Base-by-base conservation (phyloP, 2,113 vertebrate species). In the Propithecus coquereli region DNA sequence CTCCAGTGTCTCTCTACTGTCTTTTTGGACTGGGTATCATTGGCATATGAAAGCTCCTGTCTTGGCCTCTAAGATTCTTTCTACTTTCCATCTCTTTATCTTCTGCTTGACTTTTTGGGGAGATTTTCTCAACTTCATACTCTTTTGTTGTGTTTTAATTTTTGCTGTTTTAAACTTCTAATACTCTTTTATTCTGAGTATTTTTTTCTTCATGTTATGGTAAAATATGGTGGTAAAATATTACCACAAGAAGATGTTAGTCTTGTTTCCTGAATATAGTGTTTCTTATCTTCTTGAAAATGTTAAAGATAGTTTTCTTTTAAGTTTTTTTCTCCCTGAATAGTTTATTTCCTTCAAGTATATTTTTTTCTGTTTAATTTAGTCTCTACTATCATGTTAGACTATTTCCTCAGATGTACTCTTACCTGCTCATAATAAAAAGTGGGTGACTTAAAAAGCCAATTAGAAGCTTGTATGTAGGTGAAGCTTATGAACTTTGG, bases 271-370 rank as follows among this genome's bases (percentile, higher is more conserved):
- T 40, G 5, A 25, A 73, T 71, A 8, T 10, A 40, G 4, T 63
- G 65, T 71, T 71, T 47, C 9, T 88, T 83, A 2, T 73, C 43
- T 91, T 97, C 43, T 45, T 83, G 50, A 80, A 83, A 84, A 91
- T 91, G 32, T 90, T 87, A 54, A 88, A 94, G 83, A n/a, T 70
- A 17, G 10, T 94, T 77, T 87, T 87, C 47, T n/a, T 68, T 45
- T 27, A 70, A 52, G 32, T 47, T 79, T 68, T 66, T 59, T 57
- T 77, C 34, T 22, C 20, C 16, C 47, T n/a, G 16, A 54, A 68
- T 87, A 79, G 73, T 87, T 92, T 86, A 50, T 96, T 84, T 91
- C 54, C 63, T 87, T 95, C 27, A 66, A 37, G 65, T 94, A 32
- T 83, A 40, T n/a, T 88, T 70, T 57, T 68, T 84, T 34, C 77